Percentiles rank a stretch among this genome's conserved stretches.
These are phyloP conservation scores for Apis cerana DNA, from an alignment of 1,140 invertebrate genomes.

Conservation along the genomic window DNA sequence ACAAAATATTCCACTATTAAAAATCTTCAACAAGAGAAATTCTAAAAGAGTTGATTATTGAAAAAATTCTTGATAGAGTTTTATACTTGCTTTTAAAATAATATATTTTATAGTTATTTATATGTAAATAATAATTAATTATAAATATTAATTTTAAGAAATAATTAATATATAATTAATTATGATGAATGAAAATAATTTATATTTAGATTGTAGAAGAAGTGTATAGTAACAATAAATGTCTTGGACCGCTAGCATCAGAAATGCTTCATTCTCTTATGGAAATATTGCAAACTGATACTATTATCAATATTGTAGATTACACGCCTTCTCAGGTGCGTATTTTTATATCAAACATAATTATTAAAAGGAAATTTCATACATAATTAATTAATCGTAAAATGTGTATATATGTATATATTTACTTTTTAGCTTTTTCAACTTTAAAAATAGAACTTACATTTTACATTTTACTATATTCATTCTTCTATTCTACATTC, in stretches of 20 bases:
- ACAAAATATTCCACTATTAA: no score
- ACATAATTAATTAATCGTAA: not conserved
- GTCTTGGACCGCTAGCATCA: conserved; percentile 61
- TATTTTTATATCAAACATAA: not conserved
- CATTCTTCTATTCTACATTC: no score
- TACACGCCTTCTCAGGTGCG: conserved; percentile 50
- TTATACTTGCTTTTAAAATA: no score
- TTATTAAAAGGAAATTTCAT: not conserved
- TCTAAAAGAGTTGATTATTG: no score
- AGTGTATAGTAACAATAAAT: conserved; percentile 48
- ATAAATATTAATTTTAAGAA: not conserved
- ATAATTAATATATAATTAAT: not conserved
- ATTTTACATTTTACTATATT: no score
- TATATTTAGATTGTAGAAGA: conserved; percentile 62
- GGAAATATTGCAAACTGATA: conserved; percentile 67
- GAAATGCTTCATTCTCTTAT: conserved; percentile 69
- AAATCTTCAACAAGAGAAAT: no score
- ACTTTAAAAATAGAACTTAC: no score
- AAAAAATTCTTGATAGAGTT: no score
- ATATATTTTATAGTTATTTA: no score
- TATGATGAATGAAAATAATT: conserved; percentile 6
- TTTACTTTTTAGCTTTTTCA: no score
- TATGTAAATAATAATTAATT: no score
- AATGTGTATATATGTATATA: no score
- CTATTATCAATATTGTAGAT: conserved; percentile 23